Base-by-base conservation (phyloP, 30 jellyfish, hydroid and myxozoan genomes). In the Euphysa ruthae region DNA sequence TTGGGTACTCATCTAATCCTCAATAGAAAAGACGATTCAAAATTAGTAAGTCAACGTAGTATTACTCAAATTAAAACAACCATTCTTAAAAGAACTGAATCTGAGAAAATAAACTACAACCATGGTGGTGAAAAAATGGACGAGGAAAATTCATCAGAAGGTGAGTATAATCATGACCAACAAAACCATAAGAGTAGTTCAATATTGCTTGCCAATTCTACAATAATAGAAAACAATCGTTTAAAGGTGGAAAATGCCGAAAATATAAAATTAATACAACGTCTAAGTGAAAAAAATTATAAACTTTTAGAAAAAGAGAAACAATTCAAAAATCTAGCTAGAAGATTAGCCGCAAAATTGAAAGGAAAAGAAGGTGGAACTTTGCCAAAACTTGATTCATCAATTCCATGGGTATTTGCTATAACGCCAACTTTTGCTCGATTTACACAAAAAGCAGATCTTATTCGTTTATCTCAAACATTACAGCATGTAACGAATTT, bases 381-480 rank as follows among this genome's bases (percentile, higher is more conserved):
- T 2, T 69, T 79, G 49, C 97, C 97, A 15, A 87, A 87, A 87
- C 63, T 87, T 22, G 97, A 90, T 50, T 89, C 98, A 0, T 62
- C 71, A 8, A 55, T 90, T 5, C 98, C 98, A 7, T 90, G 98
- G 98, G 82, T 90, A 1, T 81, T 90, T 55, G 95, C 92, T 0
- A 79, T 90, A 5, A 90, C 98, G 7, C 98, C 98, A 22, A 90
- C 98, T 0, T 70, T 74, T 72, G 78, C 94, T 1, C 54, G 98
- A 22, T 81, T 63, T 73, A 90, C 98, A 8, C 98, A 90, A 66
- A 83, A 82, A 46, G 95, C 98, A 8, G 98, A 90, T 30, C 43
- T 90, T 19, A 84, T 90, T 57, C 83, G 98, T 18, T 68, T 90
- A 12, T 54, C 95, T 2, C 93, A 82, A 62, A 90, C 98, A 14